Base-by-base conservation (phyloP, 2,797 vertebrate genomes). In the Zenarchopterus dispar region DNA sequence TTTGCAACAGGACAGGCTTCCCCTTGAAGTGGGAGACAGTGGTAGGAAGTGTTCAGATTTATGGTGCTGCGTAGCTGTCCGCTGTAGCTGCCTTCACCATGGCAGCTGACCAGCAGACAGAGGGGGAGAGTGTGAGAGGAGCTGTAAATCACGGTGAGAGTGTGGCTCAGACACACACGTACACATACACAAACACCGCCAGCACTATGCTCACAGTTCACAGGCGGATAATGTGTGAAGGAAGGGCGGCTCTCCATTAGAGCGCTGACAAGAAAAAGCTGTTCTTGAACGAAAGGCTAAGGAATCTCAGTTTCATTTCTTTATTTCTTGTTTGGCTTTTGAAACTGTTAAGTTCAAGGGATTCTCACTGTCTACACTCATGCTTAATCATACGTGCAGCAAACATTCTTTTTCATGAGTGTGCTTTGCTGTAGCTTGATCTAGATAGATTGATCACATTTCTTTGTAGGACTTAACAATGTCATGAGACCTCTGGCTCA, bases 11-110 rank as follows among this genome's bases (percentile, higher is more conserved):
- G 84, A 88, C 84, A 84, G 81, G 81, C 86, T 87, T 92, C 83
- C 88, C 92, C 89, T 93, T 93, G 88, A 93, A 92, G 91, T 90
- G 56, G 75, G 65, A 93, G 91, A 93, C 91, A 92, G 90, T 80
- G 80, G 84, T 92, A 93, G 91, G 93, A 93, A 94, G 91, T 85
- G 90, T 91, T 68, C 84, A 92, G 90, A 94, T 93, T 94, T 94
- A 94, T 92, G 90, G 84, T 36, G 55, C 78, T 73, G 45, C 41
- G 57, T 77, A 84, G 78, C 82, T 75, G 63, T 73, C 73, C 70
- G 67, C 81, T 85, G 86, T 84, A 78, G 82, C 77, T 72, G 71
- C 85, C 84, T 93, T 90, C 75, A 74, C 89, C 68, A 17, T 90
- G 84, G 88, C 75, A 59, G 86, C 86, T 85, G 86, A 91, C 89